phyloP scores from a whole-genome alignment of 2,113 vertebrate species.

The Pelusios castaneus region DNA sequence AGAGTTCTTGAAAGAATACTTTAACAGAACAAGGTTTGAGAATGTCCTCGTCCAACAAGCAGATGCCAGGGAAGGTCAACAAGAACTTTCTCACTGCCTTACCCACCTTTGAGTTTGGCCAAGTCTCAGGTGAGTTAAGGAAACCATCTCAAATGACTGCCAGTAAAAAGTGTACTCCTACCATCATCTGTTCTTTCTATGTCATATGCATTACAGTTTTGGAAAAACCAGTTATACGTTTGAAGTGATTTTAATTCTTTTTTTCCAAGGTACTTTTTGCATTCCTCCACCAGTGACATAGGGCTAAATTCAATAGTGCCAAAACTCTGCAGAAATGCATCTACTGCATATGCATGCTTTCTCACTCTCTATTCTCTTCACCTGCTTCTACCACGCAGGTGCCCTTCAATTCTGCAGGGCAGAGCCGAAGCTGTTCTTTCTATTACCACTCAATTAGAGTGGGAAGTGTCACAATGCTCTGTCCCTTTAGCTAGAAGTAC shows the following conservation, averaged over 20 bases:
- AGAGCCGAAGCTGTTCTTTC: neutral
- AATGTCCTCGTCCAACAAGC: neutral
- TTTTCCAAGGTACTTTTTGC: neutral
- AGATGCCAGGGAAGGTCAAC: neutral
- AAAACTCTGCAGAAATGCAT: neutral
- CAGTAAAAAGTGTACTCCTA: neutral
- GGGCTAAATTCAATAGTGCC: neutral
- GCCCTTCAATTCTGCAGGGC: neutral
- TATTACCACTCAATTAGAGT: neutral
- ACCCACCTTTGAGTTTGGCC: neutral
- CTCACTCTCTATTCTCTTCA: neutral
- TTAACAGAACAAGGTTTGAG: neutral
- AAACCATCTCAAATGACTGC: rapidly evolving
- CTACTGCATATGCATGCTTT: neutral
- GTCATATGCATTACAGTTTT: rapidly evolving
- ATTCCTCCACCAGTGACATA: neutral
- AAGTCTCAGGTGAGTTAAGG: neutral
- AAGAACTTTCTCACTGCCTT: neutral
- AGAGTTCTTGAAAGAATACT: neutral
- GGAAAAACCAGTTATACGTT: neutral
- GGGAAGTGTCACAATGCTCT: neutral
- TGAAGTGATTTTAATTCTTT: neutral
- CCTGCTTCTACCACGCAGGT: neutral
- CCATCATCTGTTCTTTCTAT: neutral
- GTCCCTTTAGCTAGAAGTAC: neutral